phyloP scores from a whole-genome alignment of 2,888 invertebrate genomes.

The Hydropsyche betteni region DNA sequence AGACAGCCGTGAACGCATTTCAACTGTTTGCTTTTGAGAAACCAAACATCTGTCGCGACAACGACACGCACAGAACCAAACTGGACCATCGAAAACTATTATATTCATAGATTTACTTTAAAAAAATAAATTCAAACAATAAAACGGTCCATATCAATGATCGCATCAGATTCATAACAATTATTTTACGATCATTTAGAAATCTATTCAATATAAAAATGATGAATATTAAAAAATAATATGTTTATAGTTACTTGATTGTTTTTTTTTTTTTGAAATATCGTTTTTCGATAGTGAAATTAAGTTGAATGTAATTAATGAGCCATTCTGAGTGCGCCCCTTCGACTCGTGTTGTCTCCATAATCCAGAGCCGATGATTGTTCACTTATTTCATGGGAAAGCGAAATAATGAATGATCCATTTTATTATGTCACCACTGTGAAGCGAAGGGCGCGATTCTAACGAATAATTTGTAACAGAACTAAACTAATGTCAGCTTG shows the following conservation, averaged over 20 bases:
- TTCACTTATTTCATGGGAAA: constrained; percentile 51
- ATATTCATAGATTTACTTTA: too few relatives aligned
- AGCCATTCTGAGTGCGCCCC: constrained; percentile 2
- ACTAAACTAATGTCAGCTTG: too few relatives aligned
- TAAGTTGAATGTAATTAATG: too few relatives aligned
- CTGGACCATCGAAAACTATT: constrained; percentile 21
- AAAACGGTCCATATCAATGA: too few relatives aligned
- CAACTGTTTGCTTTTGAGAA: constrained; percentile 52
- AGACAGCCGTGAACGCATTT: constrained; percentile 51
- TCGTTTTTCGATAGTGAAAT: too few relatives aligned
- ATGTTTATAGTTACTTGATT: too few relatives aligned
- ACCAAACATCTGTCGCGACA: constrained; percentile 50
- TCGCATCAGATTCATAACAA: too few relatives aligned
- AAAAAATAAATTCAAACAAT: too few relatives aligned
- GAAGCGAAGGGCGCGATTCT: constrained; percentile 40
- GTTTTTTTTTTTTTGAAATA: too few relatives aligned
- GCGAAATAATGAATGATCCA: constrained; percentile 48
- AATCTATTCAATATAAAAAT: too few relatives aligned
- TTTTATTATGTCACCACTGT: constrained; percentile 45
- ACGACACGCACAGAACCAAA: constrained; percentile 37
- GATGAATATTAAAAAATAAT: too few relatives aligned
- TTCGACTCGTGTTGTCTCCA: constrained; percentile 39
- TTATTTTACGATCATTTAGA: too few relatives aligned
- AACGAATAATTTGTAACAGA: neutral
- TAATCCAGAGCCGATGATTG: constrained; percentile 50